Percentiles rank a stretch among this genome's conserved stretches.
Evolutionary conservation across 2,888 invertebrate genomes (phyloP).

Genomic region (Netelia melanura): DNA sequence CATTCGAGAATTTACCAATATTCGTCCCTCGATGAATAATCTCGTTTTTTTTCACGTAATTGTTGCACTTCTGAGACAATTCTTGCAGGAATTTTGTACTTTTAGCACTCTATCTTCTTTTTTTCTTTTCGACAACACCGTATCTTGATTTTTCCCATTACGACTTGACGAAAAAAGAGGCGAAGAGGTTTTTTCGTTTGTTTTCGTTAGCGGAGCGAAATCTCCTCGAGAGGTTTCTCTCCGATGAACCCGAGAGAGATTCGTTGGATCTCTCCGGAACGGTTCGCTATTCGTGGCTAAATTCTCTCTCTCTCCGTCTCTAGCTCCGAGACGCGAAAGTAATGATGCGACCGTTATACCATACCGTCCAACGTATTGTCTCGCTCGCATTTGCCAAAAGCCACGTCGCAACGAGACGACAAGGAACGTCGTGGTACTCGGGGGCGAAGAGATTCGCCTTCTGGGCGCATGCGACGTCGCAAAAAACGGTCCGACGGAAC

Average conservation of each 20-base stretch:
- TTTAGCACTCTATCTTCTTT: slow-evolving; percentile 12
- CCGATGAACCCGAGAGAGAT: slow-evolving; percentile 37
- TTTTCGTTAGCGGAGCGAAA: slow-evolving; percentile 24
- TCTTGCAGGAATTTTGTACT: slow-evolving; percentile 16
- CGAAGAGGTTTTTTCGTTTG: slow-evolving; percentile 12
- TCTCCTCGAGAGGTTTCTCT: slow-evolving; percentile 57
- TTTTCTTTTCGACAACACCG: slow-evolving; percentile 50
- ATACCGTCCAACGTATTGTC: slow-evolving; percentile 81
- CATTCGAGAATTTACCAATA: slow-evolving; percentile 6
- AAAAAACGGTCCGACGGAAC: slow-evolving; percentile 59
- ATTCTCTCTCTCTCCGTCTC: slow-evolving; percentile 16
- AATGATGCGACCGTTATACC: slow-evolving; percentile 82
- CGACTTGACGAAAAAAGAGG: slow-evolving; percentile 47
- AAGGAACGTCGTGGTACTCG: not conserved
- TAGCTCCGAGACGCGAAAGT: slow-evolving; percentile 73
- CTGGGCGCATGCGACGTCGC: slow-evolving; percentile 49
- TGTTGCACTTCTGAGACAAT: slow-evolving; percentile 2
- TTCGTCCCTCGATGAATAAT: slow-evolving; percentile 31
- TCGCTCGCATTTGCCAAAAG: slow-evolving; percentile 77
- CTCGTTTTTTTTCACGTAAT: not conserved
- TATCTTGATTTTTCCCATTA: slow-evolving; percentile 78
- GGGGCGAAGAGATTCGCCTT: slow-evolving; percentile 11
- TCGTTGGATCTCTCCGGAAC: slow-evolving; percentile 25
- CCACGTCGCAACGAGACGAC: slow-evolving; percentile 76
- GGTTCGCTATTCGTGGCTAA: slow-evolving; percentile 29